phyloP scores from a whole-genome alignment of 2,113 vertebrate species.

The Anhinga rufa region DNA sequence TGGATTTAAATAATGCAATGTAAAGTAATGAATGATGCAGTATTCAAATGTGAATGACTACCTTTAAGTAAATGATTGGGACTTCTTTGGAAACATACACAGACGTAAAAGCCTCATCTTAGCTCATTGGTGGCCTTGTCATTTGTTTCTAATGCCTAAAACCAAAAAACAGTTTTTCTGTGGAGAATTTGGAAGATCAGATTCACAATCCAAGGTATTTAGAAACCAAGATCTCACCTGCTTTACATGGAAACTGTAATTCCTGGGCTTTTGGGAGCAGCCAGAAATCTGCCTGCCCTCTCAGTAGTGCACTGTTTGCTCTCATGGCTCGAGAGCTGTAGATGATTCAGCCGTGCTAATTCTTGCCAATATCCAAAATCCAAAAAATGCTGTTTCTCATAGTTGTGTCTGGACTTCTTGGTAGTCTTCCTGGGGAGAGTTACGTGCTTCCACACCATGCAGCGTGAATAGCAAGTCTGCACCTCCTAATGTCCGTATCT shows the following conservation, averaged over 20 bases:
- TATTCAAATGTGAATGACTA: background rate
- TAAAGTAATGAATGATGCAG: background rate
- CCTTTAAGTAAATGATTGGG: background rate
- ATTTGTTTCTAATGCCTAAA: background rate
- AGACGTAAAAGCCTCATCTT: background rate
- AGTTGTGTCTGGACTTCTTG: background rate
- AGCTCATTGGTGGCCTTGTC: background rate
- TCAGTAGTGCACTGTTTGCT: background rate
- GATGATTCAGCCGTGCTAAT: background rate
- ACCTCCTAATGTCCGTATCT: background rate
- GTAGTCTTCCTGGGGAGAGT: background rate
- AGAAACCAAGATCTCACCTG: slow-evolving; percentile 18
- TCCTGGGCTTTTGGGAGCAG: background rate
- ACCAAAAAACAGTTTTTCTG: background rate
- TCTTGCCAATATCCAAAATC: background rate
- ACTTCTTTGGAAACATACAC: background rate
- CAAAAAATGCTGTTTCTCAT: background rate
- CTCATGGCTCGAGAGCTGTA: background rate
- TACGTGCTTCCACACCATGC: background rate
- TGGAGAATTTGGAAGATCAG: background rate
- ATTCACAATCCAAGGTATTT: background rate
- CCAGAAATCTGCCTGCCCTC: background rate
- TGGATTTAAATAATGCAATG: background rate
- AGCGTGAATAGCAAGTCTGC: background rate
- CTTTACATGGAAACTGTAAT: slow-evolving; percentile 30